Evolutionary conservation across 1,140 invertebrate species (phyloP).

Genomic region (Bombus cullumanus): DNA sequence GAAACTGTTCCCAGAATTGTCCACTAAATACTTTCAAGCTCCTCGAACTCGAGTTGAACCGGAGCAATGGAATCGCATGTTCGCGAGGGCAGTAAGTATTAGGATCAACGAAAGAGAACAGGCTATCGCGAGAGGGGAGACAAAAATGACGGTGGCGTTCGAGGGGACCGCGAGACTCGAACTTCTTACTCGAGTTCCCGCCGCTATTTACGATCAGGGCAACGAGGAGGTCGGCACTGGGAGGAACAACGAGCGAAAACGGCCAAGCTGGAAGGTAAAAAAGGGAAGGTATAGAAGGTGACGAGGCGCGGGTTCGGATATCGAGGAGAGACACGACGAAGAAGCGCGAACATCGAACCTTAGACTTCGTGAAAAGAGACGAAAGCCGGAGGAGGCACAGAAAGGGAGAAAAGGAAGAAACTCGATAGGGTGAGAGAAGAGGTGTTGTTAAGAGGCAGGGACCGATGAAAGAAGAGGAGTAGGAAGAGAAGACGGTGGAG

Average conservation of each 20-base stretch:
- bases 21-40: not conserved
- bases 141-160: slow-evolving; percentile 55
- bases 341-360: slow-evolving; percentile 19
- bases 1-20: not conserved
- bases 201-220: slow-evolving; percentile 62
- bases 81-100: not conserved
- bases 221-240: not conserved
- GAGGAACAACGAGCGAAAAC: slow-evolving; percentile 17
- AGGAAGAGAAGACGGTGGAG: no score
- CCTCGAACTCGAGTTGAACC: not conserved
- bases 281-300: slow-evolving; percentile 14
- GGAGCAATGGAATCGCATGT: not conserved
- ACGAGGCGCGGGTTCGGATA: slow-evolving; percentile 51
- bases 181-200: slow-evolving; percentile 66
- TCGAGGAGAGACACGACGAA: slow-evolving; percentile 31
- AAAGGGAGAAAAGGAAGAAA: not conserved
- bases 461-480: not conserved
- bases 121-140: slow-evolving; percentile 4
- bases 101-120: not conserved
- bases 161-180: slow-evolving; percentile 46
- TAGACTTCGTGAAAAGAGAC: not conserved
- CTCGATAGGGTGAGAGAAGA: not conserved
- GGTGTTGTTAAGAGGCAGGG: slow-evolving; percentile 20
- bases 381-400: no score
- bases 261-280: not conserved